Percentiles rank a stretch among this genome's conserved stretches.
phyloP scores from a whole-genome alignment of 2,113 vertebrate genomes.

The Xenopus tropicalis region UCB_Xtro_10.0 CM004450.2:41364501-41365000 shows the following conservation, averaged over 20 bases:
- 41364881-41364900: too few species aligned
- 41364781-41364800: conserved; percentile 11
- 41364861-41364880: too few species aligned
- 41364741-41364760: conserved; percentile 1
- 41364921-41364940: too few species aligned
- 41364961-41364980: too few species aligned
- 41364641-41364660: background rate
- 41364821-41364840: too few species aligned
- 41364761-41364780: conserved; percentile 24
- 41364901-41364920: too few species aligned
- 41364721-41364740: conserved; percentile 30
- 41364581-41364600: background rate
- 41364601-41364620: conserved; percentile 10
- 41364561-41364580: background rate
- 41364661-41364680: conserved; percentile 18
- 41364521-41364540: too few species aligned
- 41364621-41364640: background rate
- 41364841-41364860: too few species aligned
- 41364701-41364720: conserved; percentile 15
- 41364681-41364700: conserved; percentile 32
- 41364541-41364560: too few species aligned
- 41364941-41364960: too few species aligned
- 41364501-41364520: too few species aligned
- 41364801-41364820: background rate
- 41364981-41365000: too few species aligned